Percentiles rank a stretch among this genome's conserved stretches.
Conservation (phyloP, 2,113 vertebrate species). For the Anser cygnoides region DNA sequence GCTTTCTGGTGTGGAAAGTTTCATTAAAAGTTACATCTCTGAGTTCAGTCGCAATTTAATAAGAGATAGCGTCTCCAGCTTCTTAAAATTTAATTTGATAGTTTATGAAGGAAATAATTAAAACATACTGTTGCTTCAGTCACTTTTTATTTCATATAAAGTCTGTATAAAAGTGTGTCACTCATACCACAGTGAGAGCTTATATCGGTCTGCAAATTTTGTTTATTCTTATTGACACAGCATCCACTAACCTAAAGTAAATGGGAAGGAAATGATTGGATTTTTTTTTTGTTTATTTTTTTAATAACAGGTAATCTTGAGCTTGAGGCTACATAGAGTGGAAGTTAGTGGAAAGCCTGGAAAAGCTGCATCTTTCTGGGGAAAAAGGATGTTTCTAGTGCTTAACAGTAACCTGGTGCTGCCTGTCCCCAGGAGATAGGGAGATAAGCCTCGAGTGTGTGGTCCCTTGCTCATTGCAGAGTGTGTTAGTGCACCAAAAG, state of each 20-base stretch:
- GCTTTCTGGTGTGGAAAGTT: constrained; percentile 40
- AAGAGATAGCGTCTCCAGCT: constrained; percentile 54
- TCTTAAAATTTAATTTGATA: constrained; percentile 77
- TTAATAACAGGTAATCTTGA: neutral
- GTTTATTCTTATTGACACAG: constrained; percentile 15
- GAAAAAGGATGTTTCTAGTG: neutral
- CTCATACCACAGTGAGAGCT: neutral
- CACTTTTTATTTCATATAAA: constrained; percentile 49
- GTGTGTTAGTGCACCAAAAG: neutral
- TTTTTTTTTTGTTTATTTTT: neutral
- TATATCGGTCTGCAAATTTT: neutral
- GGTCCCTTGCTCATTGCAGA: neutral
- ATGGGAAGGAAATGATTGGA: neutral
- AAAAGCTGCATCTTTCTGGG: neutral
- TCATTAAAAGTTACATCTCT: constrained; percentile 70
- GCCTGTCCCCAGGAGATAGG: neutral
- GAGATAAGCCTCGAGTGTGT: neutral
- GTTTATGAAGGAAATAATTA: constrained; percentile 78
- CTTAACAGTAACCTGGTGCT: neutral
- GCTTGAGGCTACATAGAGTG: neutral
- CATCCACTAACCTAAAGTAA: neutral
- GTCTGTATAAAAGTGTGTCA: neutral
- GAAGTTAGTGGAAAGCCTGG: neutral
- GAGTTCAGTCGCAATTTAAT: constrained; percentile 60
- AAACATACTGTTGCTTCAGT: constrained; percentile 62